These are phyloP conservation scores for Diloba caeruleocephala DNA, from an alignment of 2,888 invertebrate species.

Conservation along the genomic window DNA sequence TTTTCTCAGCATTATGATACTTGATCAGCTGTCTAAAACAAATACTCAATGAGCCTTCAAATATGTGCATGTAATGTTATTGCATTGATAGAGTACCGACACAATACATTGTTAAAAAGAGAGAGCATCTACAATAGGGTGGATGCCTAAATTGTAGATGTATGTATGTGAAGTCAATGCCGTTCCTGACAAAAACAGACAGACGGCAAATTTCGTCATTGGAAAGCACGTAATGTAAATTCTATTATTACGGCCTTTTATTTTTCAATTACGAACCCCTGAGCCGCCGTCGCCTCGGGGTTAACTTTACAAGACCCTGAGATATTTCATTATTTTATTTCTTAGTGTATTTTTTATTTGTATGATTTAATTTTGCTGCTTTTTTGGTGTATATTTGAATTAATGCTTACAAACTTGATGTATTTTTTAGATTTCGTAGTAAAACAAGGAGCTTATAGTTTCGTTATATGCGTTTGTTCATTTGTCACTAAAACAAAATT, in stretches of 20 bases:
- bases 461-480: too few species aligned
- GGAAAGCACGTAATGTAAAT: constrained; percentile 87
- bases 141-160: constrained; percentile 62
- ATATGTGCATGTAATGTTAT: neutral
- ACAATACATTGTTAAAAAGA: constrained; percentile 12
- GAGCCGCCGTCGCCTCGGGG: constrained; percentile 80
- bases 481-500: too few species aligned
- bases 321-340: constrained; percentile 66
- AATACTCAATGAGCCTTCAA: too few species aligned
- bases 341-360: constrained; percentile 50
- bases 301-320: constrained; percentile 74
- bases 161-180: constrained; percentile 72
- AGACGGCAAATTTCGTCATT: constrained; percentile 84
- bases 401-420: too few species aligned
- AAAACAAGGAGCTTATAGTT: too few species aligned
- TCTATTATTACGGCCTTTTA: constrained; percentile 89
- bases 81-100: neutral
- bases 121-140: constrained; percentile 50
- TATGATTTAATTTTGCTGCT: constrained; percentile 38
- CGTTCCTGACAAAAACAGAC: constrained; percentile 85
- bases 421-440: too few species aligned
- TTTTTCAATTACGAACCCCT: constrained; percentile 87
- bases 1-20: too few species aligned
- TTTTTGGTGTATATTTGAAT: neutral
- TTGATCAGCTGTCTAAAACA: too few species aligned